Percentiles rank a stretch among this genome's conserved stretches.
These are phyloP conservation scores for Conus betulinus DNA, from an alignment of 1,140 invertebrate genomes.

Conservation along the genomic window DNA sequence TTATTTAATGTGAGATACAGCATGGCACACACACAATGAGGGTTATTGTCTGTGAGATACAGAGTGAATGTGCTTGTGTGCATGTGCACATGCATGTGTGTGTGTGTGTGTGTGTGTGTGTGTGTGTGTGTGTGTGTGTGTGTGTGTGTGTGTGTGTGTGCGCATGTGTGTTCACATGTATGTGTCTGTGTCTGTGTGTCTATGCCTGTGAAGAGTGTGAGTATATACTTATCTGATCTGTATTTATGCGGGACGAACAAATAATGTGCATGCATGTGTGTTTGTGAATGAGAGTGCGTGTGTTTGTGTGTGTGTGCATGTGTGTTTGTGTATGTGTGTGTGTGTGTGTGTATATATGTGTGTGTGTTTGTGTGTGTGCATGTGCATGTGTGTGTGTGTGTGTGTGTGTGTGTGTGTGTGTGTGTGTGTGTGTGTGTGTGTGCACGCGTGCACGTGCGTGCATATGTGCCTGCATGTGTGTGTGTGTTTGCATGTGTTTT, in stretches of 20 bases:
- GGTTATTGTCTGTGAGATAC: neutral
- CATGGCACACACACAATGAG: too few species aligned
- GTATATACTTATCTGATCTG: too few species aligned
- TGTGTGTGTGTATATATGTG: neutral
- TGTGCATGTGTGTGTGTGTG: neutral
- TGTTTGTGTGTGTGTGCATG: neutral
- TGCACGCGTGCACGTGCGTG: neutral
- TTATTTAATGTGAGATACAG: too few species aligned
- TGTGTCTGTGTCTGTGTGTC: neutral
- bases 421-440: neutral
- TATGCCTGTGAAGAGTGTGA: too few species aligned
- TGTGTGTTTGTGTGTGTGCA: neutral
- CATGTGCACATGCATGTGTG: neutral
- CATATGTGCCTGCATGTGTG: constrained; percentile 35
- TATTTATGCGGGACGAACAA: too few species aligned
- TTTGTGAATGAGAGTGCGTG: neutral
- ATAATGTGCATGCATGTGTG: neutral
- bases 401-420: neutral
- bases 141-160: neutral
- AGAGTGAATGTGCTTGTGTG: neutral
- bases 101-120: neutral
- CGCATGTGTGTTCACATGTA: neutral
- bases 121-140: neutral
- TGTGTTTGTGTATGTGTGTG: neutral
- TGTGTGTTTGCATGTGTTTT: neutral